phyloP scores from a whole-genome alignment of 2,888 invertebrate genomes.

The Drosophila peninsularis region DNA sequence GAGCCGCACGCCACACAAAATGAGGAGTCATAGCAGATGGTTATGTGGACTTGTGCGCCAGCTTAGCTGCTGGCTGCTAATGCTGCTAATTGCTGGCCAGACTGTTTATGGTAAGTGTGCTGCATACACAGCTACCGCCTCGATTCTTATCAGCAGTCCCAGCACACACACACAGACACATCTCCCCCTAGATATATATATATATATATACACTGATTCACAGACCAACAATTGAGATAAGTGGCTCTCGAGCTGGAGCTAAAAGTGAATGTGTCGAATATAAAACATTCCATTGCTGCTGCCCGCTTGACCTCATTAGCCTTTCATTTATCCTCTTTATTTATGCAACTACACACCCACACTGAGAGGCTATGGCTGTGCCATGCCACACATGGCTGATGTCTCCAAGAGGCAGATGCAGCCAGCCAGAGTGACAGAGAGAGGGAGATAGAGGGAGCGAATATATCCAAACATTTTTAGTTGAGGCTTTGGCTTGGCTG shows the following conservation, averaged over 20 bases:
- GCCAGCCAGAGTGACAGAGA: slow-evolving; percentile 1
- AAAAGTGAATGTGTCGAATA: slow-evolving; percentile 53
- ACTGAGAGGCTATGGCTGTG: slow-evolving; percentile 16
- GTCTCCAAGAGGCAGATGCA: slow-evolving; percentile 34
- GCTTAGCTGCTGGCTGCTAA: slow-evolving; percentile 62
- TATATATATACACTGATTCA: slow-evolving; percentile 16
- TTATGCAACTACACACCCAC: slow-evolving; percentile 58
- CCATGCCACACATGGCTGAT: slow-evolving; percentile 45
- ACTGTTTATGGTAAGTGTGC: slow-evolving; percentile 72
- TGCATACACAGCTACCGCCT: background rate
- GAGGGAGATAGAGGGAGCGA: slow-evolving; percentile 26
- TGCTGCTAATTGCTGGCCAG: slow-evolving; percentile 74
- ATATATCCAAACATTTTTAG: slow-evolving; percentile 58
- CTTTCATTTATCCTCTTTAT: slow-evolving; percentile 62
- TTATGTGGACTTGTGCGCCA: slow-evolving; percentile 32
- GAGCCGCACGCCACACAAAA: slow-evolving; percentile 24
- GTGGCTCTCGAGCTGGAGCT: slow-evolving; percentile 44
- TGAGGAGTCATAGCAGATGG: slow-evolving; percentile 39
- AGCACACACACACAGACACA: slow-evolving; percentile 24
- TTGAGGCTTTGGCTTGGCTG: slow-evolving; percentile 33
- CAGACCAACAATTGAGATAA: slow-evolving; percentile 54
- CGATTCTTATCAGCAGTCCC: slow-evolving; percentile 43
- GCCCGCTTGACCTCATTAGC: slow-evolving; percentile 73
- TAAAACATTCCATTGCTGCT: slow-evolving; percentile 45
- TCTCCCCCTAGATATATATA: background rate